A percentile compares a stretch with the other conserved stretches of the same genome.
Evolutionary conservation across 2,888 invertebrate species (phyloP).

Genomic region (Globia sparganii): DNA sequence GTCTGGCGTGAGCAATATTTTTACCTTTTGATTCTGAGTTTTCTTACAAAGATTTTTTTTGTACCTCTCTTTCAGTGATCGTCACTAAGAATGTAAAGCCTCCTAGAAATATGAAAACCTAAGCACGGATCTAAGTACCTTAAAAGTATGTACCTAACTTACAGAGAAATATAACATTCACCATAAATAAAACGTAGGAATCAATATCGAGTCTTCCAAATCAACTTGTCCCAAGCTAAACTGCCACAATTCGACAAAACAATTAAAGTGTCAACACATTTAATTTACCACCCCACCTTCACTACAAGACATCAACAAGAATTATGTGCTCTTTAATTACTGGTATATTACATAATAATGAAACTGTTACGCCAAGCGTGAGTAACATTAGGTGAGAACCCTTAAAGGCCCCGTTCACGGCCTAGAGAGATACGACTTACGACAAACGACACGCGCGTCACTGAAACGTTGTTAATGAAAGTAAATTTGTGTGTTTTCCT

Average conservation of each 20-base stretch:
- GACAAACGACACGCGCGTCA: background rate
- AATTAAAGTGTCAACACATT: constrained; percentile 38
- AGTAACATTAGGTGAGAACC: constrained; percentile 10
- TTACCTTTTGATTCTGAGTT: background rate
- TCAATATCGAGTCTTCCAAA: background rate
- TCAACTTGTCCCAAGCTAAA: background rate
- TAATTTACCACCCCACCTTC: constrained; percentile 36
- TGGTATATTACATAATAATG: constrained; percentile 54
- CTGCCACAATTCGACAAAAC: background rate
- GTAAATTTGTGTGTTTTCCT: background rate
- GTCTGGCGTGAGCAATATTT: background rate
- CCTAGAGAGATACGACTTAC: background rate
- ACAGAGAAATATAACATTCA: background rate
- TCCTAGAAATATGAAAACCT: background rate
- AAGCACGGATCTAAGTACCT: background rate
- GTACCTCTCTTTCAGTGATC: background rate
- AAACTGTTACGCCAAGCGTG: constrained; percentile 38
- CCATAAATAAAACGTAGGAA: background rate
- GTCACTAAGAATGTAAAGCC: background rate
- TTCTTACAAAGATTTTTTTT: background rate
- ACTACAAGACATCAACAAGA: constrained; percentile 43
- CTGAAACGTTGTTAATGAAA: background rate
- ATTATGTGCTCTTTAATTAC: constrained; percentile 48
- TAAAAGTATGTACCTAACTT: too few relatives aligned
- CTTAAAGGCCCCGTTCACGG: background rate